A percentile compares a stretch with the other conserved stretches of the same genome.
Evolutionary conservation across 2,888 invertebrate species (phyloP).

Genomic region (Tiliacea citrago): DNA sequence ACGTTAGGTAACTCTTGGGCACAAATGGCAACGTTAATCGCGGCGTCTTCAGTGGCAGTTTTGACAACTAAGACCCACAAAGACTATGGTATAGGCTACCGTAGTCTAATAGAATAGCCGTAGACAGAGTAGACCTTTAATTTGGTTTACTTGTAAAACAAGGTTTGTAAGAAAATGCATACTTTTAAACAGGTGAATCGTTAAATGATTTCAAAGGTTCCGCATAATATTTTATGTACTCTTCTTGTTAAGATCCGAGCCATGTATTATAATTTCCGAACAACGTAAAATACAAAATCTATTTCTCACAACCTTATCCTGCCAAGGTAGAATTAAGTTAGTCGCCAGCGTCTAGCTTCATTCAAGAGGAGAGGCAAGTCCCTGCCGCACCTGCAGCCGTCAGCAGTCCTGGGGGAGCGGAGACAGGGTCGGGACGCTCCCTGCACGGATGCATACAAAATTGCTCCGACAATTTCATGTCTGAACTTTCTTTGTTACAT

Average conservation of each 20-base stretch:
- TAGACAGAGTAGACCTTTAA: not conserved
- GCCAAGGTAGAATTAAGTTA: slow-evolving; percentile 16
- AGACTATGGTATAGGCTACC: no score
- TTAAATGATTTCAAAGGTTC: not conserved
- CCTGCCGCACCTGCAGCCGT: not conserved
- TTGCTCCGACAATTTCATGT: slow-evolving; percentile 14
- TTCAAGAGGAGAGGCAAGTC: not conserved
- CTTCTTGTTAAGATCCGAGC: not conserved
- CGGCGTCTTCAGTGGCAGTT: not conserved
- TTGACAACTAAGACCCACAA: not conserved
- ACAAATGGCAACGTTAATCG: not conserved
- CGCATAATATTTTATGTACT: not conserved
- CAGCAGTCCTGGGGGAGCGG: slow-evolving; percentile 17
- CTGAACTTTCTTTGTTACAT: not conserved
- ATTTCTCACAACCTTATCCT: slow-evolving; percentile 18
- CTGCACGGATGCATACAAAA: slow-evolving; percentile 13
- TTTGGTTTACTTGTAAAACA: not conserved
- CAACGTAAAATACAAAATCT: not conserved
- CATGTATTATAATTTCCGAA: not conserved
- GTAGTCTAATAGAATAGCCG: not conserved
- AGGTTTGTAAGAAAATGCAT: not conserved
- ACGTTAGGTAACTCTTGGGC: not conserved
- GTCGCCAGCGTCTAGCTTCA: slow-evolving; percentile 11
- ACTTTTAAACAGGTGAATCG: not conserved
- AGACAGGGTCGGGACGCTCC: not conserved